Base-by-base conservation (phyloP, 2,113 vertebrate species). In the Syngnathoides biaculeatus region DNA sequence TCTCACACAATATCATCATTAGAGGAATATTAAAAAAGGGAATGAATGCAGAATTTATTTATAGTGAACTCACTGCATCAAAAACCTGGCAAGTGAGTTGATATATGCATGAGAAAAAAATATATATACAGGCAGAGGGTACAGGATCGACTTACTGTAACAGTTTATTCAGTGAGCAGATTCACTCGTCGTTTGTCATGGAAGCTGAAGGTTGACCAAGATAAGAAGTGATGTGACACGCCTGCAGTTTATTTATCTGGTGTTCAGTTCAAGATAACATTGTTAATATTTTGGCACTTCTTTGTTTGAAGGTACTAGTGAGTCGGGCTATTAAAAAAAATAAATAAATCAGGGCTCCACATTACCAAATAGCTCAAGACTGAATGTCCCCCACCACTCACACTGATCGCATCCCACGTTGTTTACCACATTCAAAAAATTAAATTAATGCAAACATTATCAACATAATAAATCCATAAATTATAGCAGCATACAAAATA, bases 41-140 rank as follows among this genome's bases (percentile, higher is more conserved):
- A 45, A 53, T 78, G 62, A 72, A 75, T 43, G 38, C 10, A 30
- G 69, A 47, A 74, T 75, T 75, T 80, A 82, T 72, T 72, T 39
- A 59, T 0, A 26, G 19, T 65, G 24, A 73, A 59, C 61, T 72
- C 72, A 73, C 63, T 68, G 74, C 73, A 67, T 75, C 72, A 76
- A 78, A 82, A 84, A 85, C 78, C 26, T 43, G 65, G 20, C 68
- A 53, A 58, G 39, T 60, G 26, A 22, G 38, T 20, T 53, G n/a
- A 50, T 59, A 35, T 75, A 50, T n/a, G n/a, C n/a, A n/a, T 42
- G 19, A 52, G 61, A 64, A 74, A 73, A 81, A 69, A 77, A 82
- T 77, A 20, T 27, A 69, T 42, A 60, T 27, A 20, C 48, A 22
- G 48, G 55, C 40, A 57, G 42, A 65, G 43, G 20, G n/a, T 61